Conservation (phyloP, 2,888 invertebrate genomes). For the Ganaspis brasiliensis region DNA sequence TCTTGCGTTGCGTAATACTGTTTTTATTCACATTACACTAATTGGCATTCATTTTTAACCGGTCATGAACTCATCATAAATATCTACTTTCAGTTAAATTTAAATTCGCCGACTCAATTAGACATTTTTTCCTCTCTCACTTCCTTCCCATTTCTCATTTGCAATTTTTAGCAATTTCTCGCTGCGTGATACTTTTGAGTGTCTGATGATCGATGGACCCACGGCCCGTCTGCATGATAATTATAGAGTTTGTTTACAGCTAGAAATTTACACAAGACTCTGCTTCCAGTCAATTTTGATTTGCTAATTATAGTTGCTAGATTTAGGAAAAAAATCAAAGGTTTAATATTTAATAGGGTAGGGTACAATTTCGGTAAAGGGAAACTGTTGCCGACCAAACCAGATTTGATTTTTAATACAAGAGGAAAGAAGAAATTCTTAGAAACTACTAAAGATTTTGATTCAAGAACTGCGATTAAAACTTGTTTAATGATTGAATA, state of each 20-base stretch:
- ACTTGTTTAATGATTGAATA: too few relatives aligned
- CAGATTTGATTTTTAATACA: too few relatives aligned
- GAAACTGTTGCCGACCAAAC: too few relatives aligned
- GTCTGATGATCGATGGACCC: slow-evolving; percentile 13
- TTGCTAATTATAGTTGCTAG: neutral
- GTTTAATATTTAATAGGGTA: too few relatives aligned
- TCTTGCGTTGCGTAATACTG: slow-evolving; percentile 38
- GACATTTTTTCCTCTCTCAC: slow-evolving; percentile 45
- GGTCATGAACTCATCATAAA: slow-evolving; percentile 12
- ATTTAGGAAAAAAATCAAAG: too few relatives aligned
- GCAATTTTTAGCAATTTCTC: slow-evolving; percentile 14
- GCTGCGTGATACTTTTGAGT: slow-evolving; percentile 2
- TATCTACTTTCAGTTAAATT: slow-evolving; percentile 42
- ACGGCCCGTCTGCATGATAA: too few relatives aligned
- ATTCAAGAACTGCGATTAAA: too few relatives aligned
- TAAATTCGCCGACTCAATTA: slow-evolving; percentile 43
- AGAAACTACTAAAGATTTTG: too few relatives aligned
- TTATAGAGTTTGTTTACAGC: neutral
- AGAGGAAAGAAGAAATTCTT: too few relatives aligned
- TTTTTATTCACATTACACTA: slow-evolving; percentile 27
- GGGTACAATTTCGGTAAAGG: too few relatives aligned
- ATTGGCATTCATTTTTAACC: slow-evolving; percentile 26
- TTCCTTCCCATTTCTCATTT: slow-evolving; percentile 44
- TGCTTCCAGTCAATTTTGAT: neutral
- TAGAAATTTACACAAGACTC: neutral